phyloP scores from a whole-genome alignment of 2,797 vertebrate species.

The Trichosurus vulpecula region DNA sequence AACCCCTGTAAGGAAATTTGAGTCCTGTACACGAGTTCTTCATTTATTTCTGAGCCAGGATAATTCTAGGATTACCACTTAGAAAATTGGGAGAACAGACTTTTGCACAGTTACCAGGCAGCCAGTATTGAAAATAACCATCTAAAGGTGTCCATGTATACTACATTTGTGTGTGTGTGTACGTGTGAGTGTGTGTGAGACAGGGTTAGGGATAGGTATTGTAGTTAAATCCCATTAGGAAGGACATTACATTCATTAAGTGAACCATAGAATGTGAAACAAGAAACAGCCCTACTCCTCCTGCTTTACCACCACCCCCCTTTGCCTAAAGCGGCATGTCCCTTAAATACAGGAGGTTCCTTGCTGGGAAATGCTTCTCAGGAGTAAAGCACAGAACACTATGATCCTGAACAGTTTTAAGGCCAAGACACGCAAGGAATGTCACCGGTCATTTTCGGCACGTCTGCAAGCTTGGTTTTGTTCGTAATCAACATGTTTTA shows the following conservation, averaged over 20 bases:
- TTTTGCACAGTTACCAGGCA: conserved; percentile 64
- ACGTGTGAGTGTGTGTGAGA: conserved; percentile 9
- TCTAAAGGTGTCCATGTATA: conserved; percentile 55
- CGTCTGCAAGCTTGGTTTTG: conserved; percentile 49
- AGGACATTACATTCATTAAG: conserved; percentile 75
- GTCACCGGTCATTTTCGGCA: conserved; percentile 52
- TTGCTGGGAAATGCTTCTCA: conserved; percentile 59
- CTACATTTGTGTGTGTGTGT: neutral
- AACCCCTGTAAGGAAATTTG: conserved; percentile 72
- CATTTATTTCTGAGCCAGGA: conserved; percentile 77
- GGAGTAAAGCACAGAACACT: conserved; percentile 16
- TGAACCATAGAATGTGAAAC: conserved; percentile 33
- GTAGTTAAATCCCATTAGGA: conserved; percentile 77
- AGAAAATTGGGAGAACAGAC: conserved; percentile 74
- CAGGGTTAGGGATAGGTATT: conserved; percentile 72
- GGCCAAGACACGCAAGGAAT: conserved; percentile 35
- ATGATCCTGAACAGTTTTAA: conserved; percentile 28
- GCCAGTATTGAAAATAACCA: conserved; percentile 63
- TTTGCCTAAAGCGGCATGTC: conserved; percentile 27
- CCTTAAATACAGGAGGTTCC: conserved; percentile 58
- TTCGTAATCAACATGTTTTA: conserved; percentile 61
- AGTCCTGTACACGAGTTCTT: conserved; percentile 74
- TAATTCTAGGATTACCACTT: conserved; percentile 81
- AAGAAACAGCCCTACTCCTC: neutral
- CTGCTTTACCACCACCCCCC: neutral